Conservation (phyloP, 2,113 vertebrate genomes). For the Entelurus aequoreus region DNA sequence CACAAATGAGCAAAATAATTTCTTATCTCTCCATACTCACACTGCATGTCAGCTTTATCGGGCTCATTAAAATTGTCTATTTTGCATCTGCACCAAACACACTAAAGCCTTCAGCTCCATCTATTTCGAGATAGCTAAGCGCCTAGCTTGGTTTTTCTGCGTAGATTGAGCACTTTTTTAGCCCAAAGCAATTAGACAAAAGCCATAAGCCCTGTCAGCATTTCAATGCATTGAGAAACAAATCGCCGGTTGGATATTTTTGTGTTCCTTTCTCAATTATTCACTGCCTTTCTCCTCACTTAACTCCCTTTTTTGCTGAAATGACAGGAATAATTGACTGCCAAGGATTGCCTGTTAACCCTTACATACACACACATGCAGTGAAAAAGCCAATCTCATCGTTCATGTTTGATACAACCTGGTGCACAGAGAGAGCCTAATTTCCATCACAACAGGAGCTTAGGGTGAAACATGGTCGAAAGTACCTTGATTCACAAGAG, state of each 20-base stretch:
- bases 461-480: constrained; percentile 58
- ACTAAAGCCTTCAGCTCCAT: constrained; percentile 31
- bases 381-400: constrained; percentile 39
- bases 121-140: constrained; percentile 39
- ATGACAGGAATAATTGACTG: constrained; percentile 56
- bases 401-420: constrained; percentile 58
- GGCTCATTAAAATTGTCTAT: constrained; percentile 28
- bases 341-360: constrained; percentile 43
- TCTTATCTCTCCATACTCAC: constrained; percentile 22
- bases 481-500: constrained; percentile 64
- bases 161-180: constrained; percentile 34
- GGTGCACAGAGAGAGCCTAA: constrained; percentile 54
- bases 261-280: constrained; percentile 24
- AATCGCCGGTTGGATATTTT: constrained; percentile 26
- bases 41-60: constrained; percentile 11
- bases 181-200: constrained; percentile 49
- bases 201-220: constrained; percentile 35
- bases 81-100: constrained; percentile 26
- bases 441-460: constrained; percentile 78
- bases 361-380: constrained; percentile 12
- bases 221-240: constrained; percentile 22
- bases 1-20: constrained; percentile 20
- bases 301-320: constrained; percentile 33
- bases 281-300: constrained; percentile 13
- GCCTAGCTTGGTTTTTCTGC: constrained; percentile 37